These are phyloP conservation scores for Betta splendens DNA, from an alignment of 2,797 vertebrate genomes.

Conservation along the genomic window DNA sequence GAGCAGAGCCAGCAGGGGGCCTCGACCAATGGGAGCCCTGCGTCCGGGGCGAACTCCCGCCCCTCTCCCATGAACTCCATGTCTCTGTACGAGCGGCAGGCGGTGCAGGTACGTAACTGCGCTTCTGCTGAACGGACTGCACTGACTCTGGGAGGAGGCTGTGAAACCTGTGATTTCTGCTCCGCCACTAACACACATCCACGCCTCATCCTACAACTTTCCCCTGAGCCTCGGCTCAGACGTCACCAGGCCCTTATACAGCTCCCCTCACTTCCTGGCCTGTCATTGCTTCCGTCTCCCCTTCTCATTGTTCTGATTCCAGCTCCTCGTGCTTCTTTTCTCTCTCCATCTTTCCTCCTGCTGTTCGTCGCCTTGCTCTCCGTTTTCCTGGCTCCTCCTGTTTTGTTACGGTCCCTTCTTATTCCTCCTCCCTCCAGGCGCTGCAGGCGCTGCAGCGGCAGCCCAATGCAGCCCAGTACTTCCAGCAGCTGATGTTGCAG, in stretches of 20 bases:
- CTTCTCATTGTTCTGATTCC: neutral
- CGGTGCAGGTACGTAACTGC: slow-evolving; percentile 88
- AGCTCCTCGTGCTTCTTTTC: too few species aligned
- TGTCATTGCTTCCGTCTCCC: neutral
- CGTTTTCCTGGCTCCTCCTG: neutral
- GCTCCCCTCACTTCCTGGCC: slow-evolving; percentile 9
- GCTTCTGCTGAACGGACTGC: too few species aligned
- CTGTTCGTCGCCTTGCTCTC: neutral
- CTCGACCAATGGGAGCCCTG: slow-evolving; percentile 86
- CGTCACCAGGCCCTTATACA: too few species aligned
- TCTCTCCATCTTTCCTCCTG: neutral
- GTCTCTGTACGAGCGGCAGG: slow-evolving; percentile 96
- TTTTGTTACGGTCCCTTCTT: neutral
- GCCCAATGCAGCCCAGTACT: slow-evolving; percentile 96
- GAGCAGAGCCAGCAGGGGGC: slow-evolving; percentile 88
- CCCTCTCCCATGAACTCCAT: slow-evolving; percentile 93
- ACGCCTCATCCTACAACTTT: slow-evolving; percentile 51
- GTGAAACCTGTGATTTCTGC: too few species aligned
- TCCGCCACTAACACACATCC: too few species aligned
- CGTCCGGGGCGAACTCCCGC: slow-evolving; percentile 88
- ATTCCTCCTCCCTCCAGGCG: slow-evolving; percentile 77
- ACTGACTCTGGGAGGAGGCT: too few species aligned
- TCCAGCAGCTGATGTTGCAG: slow-evolving; percentile 98
- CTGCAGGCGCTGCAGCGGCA: slow-evolving; percentile 95
- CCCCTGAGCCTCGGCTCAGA: slow-evolving; percentile 47